A percentile compares a stretch with the other conserved stretches of the same genome.
These are phyloP conservation scores for Resseliella maxima DNA, from an alignment of 2,888 invertebrate genomes.

Conservation along the genomic window DNA sequence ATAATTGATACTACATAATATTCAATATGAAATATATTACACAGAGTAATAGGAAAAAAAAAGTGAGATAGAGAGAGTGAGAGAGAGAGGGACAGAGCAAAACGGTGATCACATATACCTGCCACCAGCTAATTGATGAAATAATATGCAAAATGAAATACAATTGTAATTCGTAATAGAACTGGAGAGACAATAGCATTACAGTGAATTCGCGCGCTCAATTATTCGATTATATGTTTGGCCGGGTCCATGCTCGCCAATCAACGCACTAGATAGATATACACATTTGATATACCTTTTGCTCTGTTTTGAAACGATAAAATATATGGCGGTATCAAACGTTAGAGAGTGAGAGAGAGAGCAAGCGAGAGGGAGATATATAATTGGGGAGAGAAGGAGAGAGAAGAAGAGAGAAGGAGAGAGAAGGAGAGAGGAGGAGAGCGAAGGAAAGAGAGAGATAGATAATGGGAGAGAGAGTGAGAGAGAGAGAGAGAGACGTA, in stretches of 20 bases:
- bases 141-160: neutral
- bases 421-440: neutral
- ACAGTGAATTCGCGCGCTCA: neutral
- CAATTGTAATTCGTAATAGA: neutral
- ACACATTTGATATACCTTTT: neutral
- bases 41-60: neutral
- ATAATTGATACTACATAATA: constrained; percentile 16
- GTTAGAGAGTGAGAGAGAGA: too few relatives aligned
- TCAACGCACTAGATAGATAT: neutral
- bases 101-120: neutral
- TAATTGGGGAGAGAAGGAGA: neutral
- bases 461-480: too few relatives aligned
- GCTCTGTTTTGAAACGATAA: neutral
- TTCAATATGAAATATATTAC: neutral
- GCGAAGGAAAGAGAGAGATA: too few relatives aligned
- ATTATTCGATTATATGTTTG: neutral
- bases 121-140: constrained; percentile 18
- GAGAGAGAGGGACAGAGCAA: too few relatives aligned
- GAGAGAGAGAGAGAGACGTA: too few relatives aligned
- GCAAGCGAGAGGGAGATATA: neutral
- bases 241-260: neutral
- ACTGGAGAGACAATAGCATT: constrained; percentile 1
- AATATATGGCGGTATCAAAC: neutral
- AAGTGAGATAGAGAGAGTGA: too few relatives aligned
- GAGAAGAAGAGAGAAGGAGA: too few relatives aligned